phyloP scores from a whole-genome alignment of 2,797 vertebrate genomes.

The Alcedo atthis region DNA sequence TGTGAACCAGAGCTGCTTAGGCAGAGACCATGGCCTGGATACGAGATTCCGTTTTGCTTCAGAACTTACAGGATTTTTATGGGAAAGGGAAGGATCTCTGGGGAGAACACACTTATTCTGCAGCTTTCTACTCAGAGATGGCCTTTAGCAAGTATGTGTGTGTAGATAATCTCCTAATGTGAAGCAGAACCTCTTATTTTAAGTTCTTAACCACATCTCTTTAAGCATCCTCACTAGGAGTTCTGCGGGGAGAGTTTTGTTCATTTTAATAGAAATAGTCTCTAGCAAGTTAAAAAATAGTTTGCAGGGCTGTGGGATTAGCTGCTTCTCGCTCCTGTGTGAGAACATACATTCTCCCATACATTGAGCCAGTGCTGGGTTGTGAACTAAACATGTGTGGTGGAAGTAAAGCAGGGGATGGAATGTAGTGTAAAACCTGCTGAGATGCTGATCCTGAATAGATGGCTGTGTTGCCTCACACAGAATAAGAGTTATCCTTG shows the following conservation, averaged over 20 bases:
- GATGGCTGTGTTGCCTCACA: background rate
- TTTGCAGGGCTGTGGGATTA: background rate
- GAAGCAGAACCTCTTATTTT: background rate
- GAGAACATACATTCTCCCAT: background rate
- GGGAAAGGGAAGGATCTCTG: background rate
- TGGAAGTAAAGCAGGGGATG: background rate
- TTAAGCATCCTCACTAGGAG: background rate
- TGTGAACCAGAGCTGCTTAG: slow-evolving; percentile 32
- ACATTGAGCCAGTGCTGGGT: background rate
- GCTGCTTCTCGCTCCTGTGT: background rate
- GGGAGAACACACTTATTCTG: background rate
- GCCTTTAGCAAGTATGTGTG: background rate
- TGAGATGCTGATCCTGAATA: background rate
- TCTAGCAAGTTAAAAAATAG: background rate
- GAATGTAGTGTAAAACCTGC: background rate
- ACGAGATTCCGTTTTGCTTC: slow-evolving; percentile 7
- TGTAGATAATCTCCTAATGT: background rate
- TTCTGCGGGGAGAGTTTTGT: background rate
- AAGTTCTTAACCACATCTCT: background rate
- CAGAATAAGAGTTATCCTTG: background rate
- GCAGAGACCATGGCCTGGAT: background rate
- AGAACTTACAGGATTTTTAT: background rate
- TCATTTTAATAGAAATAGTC: background rate
- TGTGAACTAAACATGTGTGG: background rate
- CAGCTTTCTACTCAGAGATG: background rate